Base-by-base conservation (phyloP, 2,888 invertebrate genomes). In the Isotomurus palustris region DNA sequence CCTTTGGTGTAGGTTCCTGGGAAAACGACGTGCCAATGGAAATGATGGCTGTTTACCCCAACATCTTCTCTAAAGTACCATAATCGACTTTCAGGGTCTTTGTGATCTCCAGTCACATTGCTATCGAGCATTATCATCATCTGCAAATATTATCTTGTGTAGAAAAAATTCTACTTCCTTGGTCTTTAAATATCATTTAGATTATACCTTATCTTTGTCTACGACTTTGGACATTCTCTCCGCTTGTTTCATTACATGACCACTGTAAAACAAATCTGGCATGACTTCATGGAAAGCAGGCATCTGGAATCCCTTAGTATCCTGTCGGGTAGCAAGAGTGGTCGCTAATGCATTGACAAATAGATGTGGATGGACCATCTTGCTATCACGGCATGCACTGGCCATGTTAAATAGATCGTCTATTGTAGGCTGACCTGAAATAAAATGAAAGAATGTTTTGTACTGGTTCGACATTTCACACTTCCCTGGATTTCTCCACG, bases 1-100 rank as follows among this genome's bases (percentile, higher is more conserved):
- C 50, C 25, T n/a, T n/a, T 10, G 24, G 25, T 27, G 35, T 50
- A 50, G n/a, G 70, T 68, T 0, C 81, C 76, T 0, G 91, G 90
- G 74, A 89, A 91, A 2, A 91, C 89, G 66, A 91, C 79, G 75
- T 91, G 91, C 91, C 90, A 91, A 74, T 91, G 90, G 88, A 90
- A 91, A 74, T 91, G 91, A 74, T 91, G 91, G 50, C 50, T 51
- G 53, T 63, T 63, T 88, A 83, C 77, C 89, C 91, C 70, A 90
- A 80, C 66, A 88, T 89, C 91, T 74, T 91, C 91, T 38, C 90
- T 82, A 81, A 87, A 91, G 76, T 91, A 91, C 28, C 88, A 86
- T 60, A 74, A 48, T 4, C 85, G 82, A 74, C 91, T 89, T 71
- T 91, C 91, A 1, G 83, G 83, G 71, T 91, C 88, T 2, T 79